Evolutionary conservation across 2,888 invertebrate species (phyloP).

Genomic region (Diaprepes abbreviatus): DNA sequence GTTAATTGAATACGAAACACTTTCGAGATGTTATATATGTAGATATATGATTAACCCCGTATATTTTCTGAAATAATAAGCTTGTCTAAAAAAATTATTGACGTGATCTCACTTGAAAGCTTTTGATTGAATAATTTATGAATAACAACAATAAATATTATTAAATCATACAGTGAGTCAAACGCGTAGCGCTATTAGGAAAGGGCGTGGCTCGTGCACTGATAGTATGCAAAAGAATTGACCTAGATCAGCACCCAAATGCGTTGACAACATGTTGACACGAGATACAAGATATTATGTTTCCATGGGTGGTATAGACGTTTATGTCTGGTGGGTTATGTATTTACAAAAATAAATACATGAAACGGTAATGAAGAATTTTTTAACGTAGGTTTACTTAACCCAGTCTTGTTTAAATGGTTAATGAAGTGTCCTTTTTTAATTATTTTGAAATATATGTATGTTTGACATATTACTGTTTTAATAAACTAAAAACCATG

Average conservation of each 20-base stretch:
- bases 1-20: too few relatives aligned
- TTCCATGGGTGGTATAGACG: constrained; percentile 41
- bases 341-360: constrained; percentile 31
- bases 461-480: too few relatives aligned
- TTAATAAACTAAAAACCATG: too few relatives aligned
- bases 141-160: constrained; percentile 20
- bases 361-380: too few relatives aligned
- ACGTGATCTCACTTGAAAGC: constrained; percentile 20
- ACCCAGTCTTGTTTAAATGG: too few relatives aligned
- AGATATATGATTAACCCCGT: too few relatives aligned
- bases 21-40: too few relatives aligned
- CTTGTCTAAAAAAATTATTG: background rate
- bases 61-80: too few relatives aligned
- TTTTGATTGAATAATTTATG: constrained; percentile 32
- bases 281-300: constrained; percentile 44
- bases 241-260: constrained; percentile 45
- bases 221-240: constrained; percentile 46
- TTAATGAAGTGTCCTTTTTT: too few relatives aligned
- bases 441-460: too few relatives aligned
- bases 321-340: constrained; percentile 33
- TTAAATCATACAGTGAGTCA: constrained; percentile 42
- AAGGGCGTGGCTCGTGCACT: constrained; percentile 43
- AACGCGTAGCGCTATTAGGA: constrained; percentile 33
- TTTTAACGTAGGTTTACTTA: too few relatives aligned
- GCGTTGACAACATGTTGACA: constrained; percentile 43